Conservation (phyloP, 2,888 invertebrate genomes). For the Laothoe populi region DNA sequence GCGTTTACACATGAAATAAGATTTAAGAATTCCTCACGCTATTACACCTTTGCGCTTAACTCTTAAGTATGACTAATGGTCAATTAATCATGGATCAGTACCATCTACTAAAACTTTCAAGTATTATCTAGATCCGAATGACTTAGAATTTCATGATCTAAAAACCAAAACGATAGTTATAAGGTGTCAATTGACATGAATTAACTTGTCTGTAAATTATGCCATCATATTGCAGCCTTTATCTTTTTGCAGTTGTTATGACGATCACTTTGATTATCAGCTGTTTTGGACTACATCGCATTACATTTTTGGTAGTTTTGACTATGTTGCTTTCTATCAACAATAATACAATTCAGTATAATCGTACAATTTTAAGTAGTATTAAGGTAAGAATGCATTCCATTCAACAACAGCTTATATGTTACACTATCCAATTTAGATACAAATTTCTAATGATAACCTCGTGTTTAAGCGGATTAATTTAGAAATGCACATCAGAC, state of each 20-base stretch:
- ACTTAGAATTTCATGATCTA: background rate
- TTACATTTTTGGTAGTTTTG: background rate
- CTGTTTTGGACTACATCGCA: background rate
- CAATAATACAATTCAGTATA: background rate
- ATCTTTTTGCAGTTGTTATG: background rate
- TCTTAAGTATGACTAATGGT: conserved; percentile 18
- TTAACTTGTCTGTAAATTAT: background rate
- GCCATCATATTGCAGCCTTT: background rate
- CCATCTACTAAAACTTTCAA: background rate
- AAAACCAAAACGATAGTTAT: background rate
- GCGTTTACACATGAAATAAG: conserved; percentile 8
- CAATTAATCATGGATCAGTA: conserved; percentile 15
- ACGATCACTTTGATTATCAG: background rate
- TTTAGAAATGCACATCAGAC: background rate
- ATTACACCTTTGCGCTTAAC: conserved; percentile 2
- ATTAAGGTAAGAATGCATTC: background rate
- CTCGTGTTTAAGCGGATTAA: background rate
- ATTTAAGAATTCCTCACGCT: conserved; percentile 15
- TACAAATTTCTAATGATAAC: background rate
- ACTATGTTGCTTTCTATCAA: background rate
- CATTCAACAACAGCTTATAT: background rate
- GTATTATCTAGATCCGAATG: background rate
- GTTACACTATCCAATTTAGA: background rate
- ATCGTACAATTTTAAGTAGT: background rate
- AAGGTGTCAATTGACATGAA: background rate